Conservation (phyloP, 2,797 vertebrate species). For the Enteromius anoplus region DNA sequence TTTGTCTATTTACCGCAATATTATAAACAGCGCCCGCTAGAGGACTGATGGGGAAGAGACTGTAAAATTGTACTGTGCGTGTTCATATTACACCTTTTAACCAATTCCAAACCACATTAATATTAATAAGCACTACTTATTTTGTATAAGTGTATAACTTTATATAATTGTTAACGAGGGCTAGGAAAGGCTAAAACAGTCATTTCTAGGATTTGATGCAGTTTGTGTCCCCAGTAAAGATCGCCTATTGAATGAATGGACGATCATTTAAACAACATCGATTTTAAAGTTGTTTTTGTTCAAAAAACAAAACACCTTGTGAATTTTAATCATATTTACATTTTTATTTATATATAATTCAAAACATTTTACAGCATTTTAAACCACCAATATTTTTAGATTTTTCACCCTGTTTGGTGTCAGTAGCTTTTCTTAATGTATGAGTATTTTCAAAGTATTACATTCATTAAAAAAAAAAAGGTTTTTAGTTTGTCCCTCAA, state of each 20-base stretch:
- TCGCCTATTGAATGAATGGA: neutral
- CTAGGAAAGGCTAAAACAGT: too few relatives aligned
- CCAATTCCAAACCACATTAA: neutral
- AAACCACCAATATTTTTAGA: neutral
- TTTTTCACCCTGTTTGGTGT: too few relatives aligned
- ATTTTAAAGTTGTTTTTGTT: too few relatives aligned
- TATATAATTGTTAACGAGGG: neutral
- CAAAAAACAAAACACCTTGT: neutral
- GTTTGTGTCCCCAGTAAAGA: neutral
- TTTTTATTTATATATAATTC: neutral
- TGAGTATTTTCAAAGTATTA: too few relatives aligned
- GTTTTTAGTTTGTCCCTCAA: neutral
- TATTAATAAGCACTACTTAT: neutral
- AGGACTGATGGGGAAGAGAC: neutral
- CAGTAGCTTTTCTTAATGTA: too few relatives aligned
- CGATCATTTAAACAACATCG: neutral
- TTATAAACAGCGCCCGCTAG: neutral
- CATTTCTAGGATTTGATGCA: too few relatives aligned
- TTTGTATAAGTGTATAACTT: neutral
- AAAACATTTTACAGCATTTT: neutral
- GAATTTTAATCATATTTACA: neutral
- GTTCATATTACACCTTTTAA: neutral
- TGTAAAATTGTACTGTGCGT: neutral
- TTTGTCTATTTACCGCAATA: neutral
- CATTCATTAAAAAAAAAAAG: neutral